These are phyloP conservation scores for Pelobates fuscus DNA, from an alignment of 2,113 vertebrate genomes.

Conservation along the genomic window DNA sequence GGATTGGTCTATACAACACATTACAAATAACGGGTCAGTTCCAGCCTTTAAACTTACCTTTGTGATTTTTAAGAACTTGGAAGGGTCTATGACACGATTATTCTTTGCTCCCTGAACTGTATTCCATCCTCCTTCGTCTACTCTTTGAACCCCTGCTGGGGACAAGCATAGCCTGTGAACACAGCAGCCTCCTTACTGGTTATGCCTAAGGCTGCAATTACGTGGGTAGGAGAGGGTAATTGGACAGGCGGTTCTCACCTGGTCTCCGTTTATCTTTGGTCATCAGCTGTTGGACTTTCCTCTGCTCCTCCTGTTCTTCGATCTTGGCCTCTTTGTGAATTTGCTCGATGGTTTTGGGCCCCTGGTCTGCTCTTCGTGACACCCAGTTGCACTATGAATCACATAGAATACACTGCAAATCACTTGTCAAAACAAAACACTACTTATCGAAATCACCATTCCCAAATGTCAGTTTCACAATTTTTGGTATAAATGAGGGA, in stretches of 20 bases:
- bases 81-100: constrained; percentile 93
- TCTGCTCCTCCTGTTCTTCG: constrained; percentile 95
- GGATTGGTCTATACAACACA: too few species aligned
- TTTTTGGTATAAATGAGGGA: too few species aligned
- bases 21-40: too few species aligned
- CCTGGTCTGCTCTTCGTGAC: constrained; percentile 91
- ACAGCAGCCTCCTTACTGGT: constrained; percentile 2
- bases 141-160: constrained; percentile 74
- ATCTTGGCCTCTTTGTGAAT: constrained; percentile 98
- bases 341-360: constrained; percentile 96
- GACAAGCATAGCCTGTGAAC: constrained; percentile 22
- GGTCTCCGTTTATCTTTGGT: constrained; percentile 92
- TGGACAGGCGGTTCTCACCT: constrained; percentile 66
- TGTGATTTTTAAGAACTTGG: constrained; percentile 97
- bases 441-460: too few species aligned
- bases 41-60: constrained; percentile 75
- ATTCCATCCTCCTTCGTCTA: constrained; percentile 91
- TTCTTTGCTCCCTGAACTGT: constrained; percentile 95
- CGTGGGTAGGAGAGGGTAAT: neutral
- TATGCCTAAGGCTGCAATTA: neutral
- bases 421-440: too few species aligned
- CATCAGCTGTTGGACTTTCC: constrained; percentile 95
- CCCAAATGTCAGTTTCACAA: too few species aligned
- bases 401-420: neutral
- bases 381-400: constrained; percentile 89